Percentiles rank a stretch among this genome's conserved stretches.
phyloP scores from a whole-genome alignment of 2,797 vertebrate genomes.

The Spinus pinus region DNA sequence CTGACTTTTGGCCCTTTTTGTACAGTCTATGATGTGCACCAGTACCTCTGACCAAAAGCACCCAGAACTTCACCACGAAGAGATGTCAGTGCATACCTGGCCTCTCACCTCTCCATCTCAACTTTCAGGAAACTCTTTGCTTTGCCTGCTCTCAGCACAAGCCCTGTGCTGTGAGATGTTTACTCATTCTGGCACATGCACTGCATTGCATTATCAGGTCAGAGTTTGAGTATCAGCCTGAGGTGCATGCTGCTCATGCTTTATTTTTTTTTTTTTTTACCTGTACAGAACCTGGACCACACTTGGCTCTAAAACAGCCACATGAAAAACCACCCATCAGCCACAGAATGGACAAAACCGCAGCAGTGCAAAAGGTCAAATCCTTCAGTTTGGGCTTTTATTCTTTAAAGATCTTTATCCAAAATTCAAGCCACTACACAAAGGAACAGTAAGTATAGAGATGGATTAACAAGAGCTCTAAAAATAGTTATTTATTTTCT shows the following conservation, averaged over 20 bases:
- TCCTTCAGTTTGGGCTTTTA: not conserved
- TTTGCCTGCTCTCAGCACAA: not conserved
- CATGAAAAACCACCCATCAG: not conserved
- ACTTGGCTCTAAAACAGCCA: not conserved
- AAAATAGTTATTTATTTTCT: constrained; percentile 18
- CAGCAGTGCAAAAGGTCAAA: not conserved
- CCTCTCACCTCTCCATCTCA: not conserved
- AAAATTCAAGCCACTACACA: not conserved
- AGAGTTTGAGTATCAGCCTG: not conserved
- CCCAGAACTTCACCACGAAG: not conserved
- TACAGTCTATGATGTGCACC: not conserved
- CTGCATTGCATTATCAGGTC: not conserved
- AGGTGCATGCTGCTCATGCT: not conserved
- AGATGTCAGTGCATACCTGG: not conserved
- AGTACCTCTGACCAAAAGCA: not conserved
- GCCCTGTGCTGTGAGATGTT: rapidly evolving
- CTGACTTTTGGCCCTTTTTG: not conserved
- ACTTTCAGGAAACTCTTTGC: not conserved
- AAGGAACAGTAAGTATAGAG: not conserved
- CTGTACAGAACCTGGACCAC: not conserved
- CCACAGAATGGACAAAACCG: not conserved
- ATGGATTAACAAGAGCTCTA: not conserved
- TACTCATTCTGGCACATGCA: not conserved
- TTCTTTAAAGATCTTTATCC: not conserved
- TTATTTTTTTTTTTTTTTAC: not conserved